Conservation (phyloP, 2,113 vertebrate genomes). For the Chlamydotis undulata region DNA sequence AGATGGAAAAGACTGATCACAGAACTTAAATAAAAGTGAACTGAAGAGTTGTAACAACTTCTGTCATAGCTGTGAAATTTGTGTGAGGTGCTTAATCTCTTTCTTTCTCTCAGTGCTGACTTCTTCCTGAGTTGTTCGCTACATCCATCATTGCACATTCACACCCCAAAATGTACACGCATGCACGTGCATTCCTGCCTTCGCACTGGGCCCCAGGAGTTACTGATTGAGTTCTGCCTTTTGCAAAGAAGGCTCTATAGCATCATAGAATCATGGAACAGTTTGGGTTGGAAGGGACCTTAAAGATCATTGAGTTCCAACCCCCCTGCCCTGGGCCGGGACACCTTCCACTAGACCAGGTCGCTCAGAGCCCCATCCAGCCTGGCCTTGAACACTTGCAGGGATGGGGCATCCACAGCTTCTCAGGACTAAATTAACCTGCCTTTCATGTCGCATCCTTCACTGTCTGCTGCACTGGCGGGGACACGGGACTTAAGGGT, state of each 20-base stretch:
- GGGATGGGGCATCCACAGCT: neutral
- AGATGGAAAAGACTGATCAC: constrained; percentile 8
- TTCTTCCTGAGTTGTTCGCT: neutral
- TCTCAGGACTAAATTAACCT: neutral
- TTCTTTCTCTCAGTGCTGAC: neutral
- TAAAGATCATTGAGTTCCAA: too few species aligned
- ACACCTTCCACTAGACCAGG: too few species aligned
- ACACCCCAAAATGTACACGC: neutral
- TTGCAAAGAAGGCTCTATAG: neutral
- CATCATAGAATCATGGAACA: too few species aligned
- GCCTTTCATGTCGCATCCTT: neutral
- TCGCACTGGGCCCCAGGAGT: neutral
- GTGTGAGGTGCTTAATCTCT: neutral
- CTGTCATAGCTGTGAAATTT: neutral
- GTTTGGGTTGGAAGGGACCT: too few species aligned
- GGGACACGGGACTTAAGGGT: neutral
- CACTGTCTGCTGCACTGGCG: neutral
- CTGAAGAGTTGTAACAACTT: neutral
- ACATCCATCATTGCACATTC: neutral
- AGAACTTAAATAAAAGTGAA: constrained; percentile 57
- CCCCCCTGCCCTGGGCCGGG: too few species aligned
- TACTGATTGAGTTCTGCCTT: neutral
- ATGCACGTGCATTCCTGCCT: rapidly evolving
- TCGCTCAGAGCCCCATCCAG: too few species aligned
- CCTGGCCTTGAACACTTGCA: too few species aligned